A percentile compares a stretch with the other conserved stretches of the same genome.
These are phyloP conservation scores for Tanytarsus gracilentus DNA, from an alignment of 2,888 invertebrate genomes.

Conservation along the genomic window DNA sequence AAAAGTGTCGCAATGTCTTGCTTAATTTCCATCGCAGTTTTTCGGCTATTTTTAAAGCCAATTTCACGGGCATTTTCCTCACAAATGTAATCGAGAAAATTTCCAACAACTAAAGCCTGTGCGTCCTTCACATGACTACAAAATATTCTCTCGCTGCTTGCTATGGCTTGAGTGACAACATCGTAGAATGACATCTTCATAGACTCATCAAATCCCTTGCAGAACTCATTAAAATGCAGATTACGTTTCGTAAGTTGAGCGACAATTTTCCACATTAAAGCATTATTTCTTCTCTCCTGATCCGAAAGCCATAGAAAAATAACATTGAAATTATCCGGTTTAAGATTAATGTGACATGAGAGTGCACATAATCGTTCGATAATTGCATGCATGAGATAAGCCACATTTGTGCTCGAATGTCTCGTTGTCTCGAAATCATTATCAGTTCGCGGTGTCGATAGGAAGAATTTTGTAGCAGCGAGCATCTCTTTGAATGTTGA, in stretches of 20 bases:
- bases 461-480: no score
- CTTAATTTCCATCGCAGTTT: background rate
- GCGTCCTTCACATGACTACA: background rate
- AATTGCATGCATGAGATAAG: no score
- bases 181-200: background rate
- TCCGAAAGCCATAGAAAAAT: background rate
- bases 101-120: background rate
- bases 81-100: slow-evolving; percentile 1
- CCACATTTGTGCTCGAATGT: no score
- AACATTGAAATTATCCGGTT: background rate
- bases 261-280: slow-evolving; percentile 9
- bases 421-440: no score
- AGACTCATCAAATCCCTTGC: background rate
- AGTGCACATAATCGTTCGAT: no score
- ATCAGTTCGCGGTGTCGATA: no score
- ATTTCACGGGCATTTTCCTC: no score
- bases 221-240: background rate
- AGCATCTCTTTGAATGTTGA: no score
- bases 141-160: no score
- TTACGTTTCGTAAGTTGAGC: background rate
- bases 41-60: no score
- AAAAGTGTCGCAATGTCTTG: background rate
- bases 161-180: no score
- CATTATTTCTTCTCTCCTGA: background rate
- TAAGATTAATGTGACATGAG: background rate